phyloP scores from a whole-genome alignment of 2,113 vertebrate genomes.

The Bombycilla garrulus region DNA sequence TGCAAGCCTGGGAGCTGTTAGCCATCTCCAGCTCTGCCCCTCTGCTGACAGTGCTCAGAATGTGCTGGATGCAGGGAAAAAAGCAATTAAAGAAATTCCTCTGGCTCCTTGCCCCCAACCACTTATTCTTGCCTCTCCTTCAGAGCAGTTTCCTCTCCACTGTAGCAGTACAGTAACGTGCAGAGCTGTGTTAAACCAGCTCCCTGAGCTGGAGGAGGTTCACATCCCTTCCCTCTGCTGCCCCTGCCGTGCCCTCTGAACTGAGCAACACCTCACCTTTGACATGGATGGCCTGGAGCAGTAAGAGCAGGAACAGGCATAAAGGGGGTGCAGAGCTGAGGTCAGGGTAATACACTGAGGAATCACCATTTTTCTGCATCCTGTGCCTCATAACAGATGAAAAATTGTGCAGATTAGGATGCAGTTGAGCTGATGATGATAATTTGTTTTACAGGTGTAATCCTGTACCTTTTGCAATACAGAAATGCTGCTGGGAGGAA shows the following conservation, averaged over 20 bases:
- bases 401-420: neutral
- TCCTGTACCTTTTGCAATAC: neutral
- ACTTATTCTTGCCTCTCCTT: neutral
- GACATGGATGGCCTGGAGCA: neutral
- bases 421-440: neutral
- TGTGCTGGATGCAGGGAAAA: neutral
- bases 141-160: neutral
- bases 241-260: neutral
- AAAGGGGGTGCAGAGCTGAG: neutral
- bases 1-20: neutral
- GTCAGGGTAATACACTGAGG: neutral
- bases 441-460: neutral
- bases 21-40: neutral
- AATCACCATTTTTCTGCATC: neutral
- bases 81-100: neutral
- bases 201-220: neutral
- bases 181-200: neutral
- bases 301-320: neutral
- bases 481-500: neutral
- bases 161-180: neutral
- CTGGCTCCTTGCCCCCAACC: neutral
- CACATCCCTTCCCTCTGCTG: neutral
- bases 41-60: neutral
- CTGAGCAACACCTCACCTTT: neutral
- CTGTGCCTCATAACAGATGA: neutral